A percentile compares a stretch with the other conserved stretches of the same genome.
phyloP scores from a whole-genome alignment of 2,113 vertebrate species.

The Castor canadensis region DNA sequence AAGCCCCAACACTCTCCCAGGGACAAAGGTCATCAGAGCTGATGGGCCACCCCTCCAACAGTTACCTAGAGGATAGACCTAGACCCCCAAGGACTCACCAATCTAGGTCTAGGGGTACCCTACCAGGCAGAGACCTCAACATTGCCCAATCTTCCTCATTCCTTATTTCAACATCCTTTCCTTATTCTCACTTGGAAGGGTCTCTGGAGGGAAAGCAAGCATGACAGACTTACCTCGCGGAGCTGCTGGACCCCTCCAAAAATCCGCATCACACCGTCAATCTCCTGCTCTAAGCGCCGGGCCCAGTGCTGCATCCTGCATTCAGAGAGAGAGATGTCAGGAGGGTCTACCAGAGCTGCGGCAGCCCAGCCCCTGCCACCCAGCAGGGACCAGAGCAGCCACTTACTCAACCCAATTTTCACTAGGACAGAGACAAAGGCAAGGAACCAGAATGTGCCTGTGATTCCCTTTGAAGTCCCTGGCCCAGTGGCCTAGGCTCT shows the following conservation, averaged over 20 bases:
- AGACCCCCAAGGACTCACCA: accelerated
- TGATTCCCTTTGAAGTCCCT: conserved; percentile 32
- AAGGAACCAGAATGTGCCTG: background rate
- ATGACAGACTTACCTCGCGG: conserved; percentile 90
- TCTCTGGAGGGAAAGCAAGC: conserved; percentile 38
- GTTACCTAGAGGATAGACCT: background rate
- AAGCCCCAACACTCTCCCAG: background rate
- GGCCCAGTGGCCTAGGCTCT: background rate
- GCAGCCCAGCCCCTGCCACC: background rate
- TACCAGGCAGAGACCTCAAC: background rate
- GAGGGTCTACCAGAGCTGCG: background rate
- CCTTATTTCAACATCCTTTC: background rate
- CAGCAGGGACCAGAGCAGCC: background rate
- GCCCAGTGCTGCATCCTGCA: conserved; percentile 99
- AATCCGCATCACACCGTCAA: conserved; percentile 97
- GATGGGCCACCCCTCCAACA: background rate
- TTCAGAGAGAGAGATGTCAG: conserved; percentile 63
- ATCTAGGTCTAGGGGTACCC: background rate
- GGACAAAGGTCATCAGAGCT: background rate
- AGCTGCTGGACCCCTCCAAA: conserved; percentile 97
- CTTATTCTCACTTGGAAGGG: background rate
- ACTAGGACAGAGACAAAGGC: conserved; percentile 29
- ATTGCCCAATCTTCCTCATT: background rate
- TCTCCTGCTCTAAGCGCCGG: conserved; percentile 96
- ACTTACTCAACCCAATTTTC: conserved; percentile 41